Evolutionary conservation across 2,888 invertebrate genomes (phyloP), one percentile per base, ranked within the genome.

Genomic region (Coleophora flavipennella): DNA sequence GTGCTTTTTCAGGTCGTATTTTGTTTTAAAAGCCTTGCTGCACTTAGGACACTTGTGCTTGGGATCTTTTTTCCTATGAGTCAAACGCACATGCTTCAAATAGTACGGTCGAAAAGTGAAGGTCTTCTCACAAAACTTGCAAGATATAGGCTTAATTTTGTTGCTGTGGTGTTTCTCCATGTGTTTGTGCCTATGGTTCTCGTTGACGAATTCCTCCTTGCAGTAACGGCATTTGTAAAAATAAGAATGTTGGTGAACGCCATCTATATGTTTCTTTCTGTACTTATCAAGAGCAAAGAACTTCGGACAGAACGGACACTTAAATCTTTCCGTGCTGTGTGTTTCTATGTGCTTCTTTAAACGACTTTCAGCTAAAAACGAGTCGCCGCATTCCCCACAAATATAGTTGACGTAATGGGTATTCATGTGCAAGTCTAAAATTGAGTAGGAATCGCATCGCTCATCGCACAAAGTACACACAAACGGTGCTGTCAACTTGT

Each of bases 61-160:
- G 3, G 6, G 3, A 11, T 67, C 67, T 10, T 1, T 13, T 0
- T 59, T 62, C 0, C 62, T 54, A 14, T 86, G 85, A 1, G 46
- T 50, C 8, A 72, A 65, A 2, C 63, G 53, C 55, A 83, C 59
- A 43, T 87, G 87, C 0, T 59, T 56, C 6, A 67, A 44, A 1
- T 78, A 84, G 31, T 79, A 74, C 1, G 73, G 70, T 0, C 67
- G 62, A 67, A 80, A 85, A 0, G 72, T 69, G 35, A 83, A 87
- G 0, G 47, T 47, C 1, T 72, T 71, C 0, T 74, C 75, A 28
- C 86, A 86, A 0, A 67, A 31, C 6, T 75, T 73, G 20, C 86
- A 86, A 0, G 58, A 62, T 0, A 53, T 51, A 0, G 39, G 33
- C 26, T 62, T 64, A 0, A 70, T 43, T 29, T 59, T 61, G 0